Evolutionary conservation across 1,140 invertebrate genomes (phyloP).

Genomic region (Tetranychus cinnabarinus): DNA sequence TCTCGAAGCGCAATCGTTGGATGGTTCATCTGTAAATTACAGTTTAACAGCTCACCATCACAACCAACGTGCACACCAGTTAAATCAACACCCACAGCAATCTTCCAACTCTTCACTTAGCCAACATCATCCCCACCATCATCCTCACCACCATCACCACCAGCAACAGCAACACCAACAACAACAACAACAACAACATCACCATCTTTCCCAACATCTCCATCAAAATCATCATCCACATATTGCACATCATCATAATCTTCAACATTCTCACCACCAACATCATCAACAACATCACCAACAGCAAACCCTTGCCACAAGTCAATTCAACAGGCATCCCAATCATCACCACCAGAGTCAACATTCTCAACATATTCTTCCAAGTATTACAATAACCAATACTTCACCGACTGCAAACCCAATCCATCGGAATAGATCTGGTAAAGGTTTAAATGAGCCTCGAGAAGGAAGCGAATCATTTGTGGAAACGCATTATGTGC

Average conservation of each 20-base stretch:
- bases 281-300: not conserved
- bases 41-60: not conserved
- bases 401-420: not conserved
- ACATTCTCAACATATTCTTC: not conserved
- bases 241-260: conserved; percentile 8
- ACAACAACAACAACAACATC: conserved; percentile 11
- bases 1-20: conserved; percentile 21
- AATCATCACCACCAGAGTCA: too few species aligned
- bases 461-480: too few species aligned
- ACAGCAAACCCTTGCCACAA: too few species aligned
- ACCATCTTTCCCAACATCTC: conserved; percentile 12
- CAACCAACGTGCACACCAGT: conserved; percentile 12
- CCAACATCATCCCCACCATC: conserved; percentile 51
- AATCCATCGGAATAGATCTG: not conserved
- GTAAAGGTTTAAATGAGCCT: not conserved
- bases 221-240: conserved; percentile 17
- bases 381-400: not conserved
- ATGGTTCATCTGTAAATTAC: conserved; percentile 28
- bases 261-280: not conserved
- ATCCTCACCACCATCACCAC: conserved; percentile 17
- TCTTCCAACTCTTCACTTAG: conserved; percentile 20
- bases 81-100: conserved; percentile 24
- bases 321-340: not conserved
- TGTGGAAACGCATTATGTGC: too few species aligned
- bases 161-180: conserved; percentile 7